Evolutionary conservation across 2,888 invertebrate species (phyloP).

Genomic region (Gastrophysa polygoni): DNA sequence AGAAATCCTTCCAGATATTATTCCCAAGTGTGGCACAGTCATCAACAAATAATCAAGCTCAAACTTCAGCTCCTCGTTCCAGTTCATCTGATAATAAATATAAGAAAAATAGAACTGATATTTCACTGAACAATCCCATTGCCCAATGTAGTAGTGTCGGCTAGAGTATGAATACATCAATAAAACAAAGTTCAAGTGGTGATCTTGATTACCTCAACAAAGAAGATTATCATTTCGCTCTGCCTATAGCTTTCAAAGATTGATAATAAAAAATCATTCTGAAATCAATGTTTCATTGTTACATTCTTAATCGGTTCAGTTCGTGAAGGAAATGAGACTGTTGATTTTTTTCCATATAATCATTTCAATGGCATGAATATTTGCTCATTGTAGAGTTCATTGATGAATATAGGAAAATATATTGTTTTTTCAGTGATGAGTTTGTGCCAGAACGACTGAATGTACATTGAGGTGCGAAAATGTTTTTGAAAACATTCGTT

Average conservation of each 20-base stretch:
- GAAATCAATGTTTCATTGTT: neutral
- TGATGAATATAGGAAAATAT: too few species aligned
- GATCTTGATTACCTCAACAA: neutral
- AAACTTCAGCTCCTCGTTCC: neutral
- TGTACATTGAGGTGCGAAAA: too few species aligned
- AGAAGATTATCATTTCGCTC: neutral
- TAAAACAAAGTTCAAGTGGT: neutral
- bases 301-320: too few species aligned
- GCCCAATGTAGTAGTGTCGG: neutral
- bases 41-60: neutral
- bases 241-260: neutral
- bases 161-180: neutral
- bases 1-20: neutral
- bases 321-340: too few species aligned
- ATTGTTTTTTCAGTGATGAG: too few species aligned
- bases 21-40: neutral
- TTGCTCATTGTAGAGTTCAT: too few species aligned
- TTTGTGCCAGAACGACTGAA: too few species aligned
- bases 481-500: too few species aligned
- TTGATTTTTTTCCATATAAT: too few species aligned
- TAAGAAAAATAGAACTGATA: neutral
- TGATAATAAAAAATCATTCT: slow-evolving; percentile 1
- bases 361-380: too few species aligned
- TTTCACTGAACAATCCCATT: neutral
- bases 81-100: neutral